Evolutionary conservation across 2,888 invertebrate species (phyloP).

Genomic region (Drosophila paucipuncta): DNA sequence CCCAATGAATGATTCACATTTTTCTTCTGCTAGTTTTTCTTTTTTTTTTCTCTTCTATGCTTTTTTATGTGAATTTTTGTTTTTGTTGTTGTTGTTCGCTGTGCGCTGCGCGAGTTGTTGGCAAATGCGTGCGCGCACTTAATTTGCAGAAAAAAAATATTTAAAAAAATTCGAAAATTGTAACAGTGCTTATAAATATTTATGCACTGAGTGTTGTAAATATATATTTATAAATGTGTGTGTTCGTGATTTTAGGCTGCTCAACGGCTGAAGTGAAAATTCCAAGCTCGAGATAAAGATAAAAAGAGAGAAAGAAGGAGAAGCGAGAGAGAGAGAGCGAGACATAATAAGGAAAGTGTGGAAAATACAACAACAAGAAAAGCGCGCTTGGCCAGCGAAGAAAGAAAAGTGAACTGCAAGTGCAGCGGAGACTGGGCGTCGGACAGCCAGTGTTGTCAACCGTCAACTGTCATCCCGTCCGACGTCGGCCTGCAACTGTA

Average conservation of each 20-base stretch:
- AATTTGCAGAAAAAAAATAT: slow-evolving; percentile 52
- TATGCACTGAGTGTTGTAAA: slow-evolving; percentile 37
- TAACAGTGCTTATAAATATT: slow-evolving; percentile 63
- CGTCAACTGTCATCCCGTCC: slow-evolving; percentile 39
- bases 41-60: slow-evolving; percentile 39
- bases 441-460: slow-evolving; percentile 64
- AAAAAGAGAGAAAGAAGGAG: slow-evolving; percentile 8
- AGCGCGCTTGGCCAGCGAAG: slow-evolving; percentile 55
- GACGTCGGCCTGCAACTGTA: slow-evolving; percentile 23
- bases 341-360: slow-evolving; percentile 61
- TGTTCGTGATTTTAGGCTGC: slow-evolving; percentile 66
- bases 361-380: slow-evolving; percentile 52
- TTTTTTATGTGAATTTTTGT: slow-evolving; percentile 42
- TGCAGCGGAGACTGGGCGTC: slow-evolving; percentile 75
- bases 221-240: slow-evolving; percentile 35
- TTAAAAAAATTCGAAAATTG: slow-evolving; percentile 52
- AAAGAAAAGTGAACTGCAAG: slow-evolving; percentile 74
- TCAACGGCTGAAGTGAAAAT: slow-evolving; percentile 74
- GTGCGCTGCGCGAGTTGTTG: slow-evolving; percentile 48
- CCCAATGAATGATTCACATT: slow-evolving; percentile 77
- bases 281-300: slow-evolving; percentile 49
- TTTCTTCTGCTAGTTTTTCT: slow-evolving; percentile 56
- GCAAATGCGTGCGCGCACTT: slow-evolving; percentile 76
- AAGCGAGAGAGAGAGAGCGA: slow-evolving; percentile 30
- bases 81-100: slow-evolving; percentile 43